Evolutionary conservation across 2,113 vertebrate species (phyloP).

Genomic region (Stegastes partitus): DNA sequence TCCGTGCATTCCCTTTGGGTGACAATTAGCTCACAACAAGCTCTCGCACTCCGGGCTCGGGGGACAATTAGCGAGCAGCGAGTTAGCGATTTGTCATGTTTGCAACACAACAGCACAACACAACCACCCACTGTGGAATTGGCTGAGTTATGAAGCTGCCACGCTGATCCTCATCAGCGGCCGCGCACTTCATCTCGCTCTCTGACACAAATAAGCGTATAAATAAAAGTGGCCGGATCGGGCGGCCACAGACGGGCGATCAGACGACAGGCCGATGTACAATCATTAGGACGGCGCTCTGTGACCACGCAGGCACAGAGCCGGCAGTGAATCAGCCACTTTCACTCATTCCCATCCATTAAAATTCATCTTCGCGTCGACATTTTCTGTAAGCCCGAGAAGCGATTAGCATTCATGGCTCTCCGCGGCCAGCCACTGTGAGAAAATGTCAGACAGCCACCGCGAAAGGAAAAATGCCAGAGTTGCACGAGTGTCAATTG

Average conservation of each 20-base stretch:
- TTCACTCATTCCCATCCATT: constrained; percentile 1
- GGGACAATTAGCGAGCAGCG: constrained; percentile 75
- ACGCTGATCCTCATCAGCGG: constrained; percentile 40
- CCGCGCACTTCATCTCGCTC: not conserved
- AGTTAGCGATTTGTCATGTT: constrained; percentile 76
- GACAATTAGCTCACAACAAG: constrained; percentile 77
- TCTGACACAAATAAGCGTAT: constrained; percentile 36
- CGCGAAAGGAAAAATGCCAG: constrained; percentile 59
- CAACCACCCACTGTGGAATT: constrained; percentile 67
- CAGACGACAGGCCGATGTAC: constrained; percentile 41
- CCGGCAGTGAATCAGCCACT: not conserved
- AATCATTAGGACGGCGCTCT: constrained; percentile 40
- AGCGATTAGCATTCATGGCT: constrained; percentile 60
- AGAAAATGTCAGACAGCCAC: constrained; percentile 69
- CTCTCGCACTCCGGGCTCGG: constrained; percentile 48
- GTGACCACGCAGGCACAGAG: too few relatives aligned
- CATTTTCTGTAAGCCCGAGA: constrained; percentile 20
- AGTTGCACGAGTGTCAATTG: constrained; percentile 35
- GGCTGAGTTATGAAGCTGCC: constrained; percentile 75
- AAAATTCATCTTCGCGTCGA: constrained; percentile 22
- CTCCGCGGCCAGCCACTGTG: constrained; percentile 33
- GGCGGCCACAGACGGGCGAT: constrained; percentile 37
- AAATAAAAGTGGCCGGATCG: constrained; percentile 34
- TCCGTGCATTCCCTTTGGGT: constrained; percentile 65
- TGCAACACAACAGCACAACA: constrained; percentile 71